phyloP scores from a whole-genome alignment of 2,797 vertebrate genomes.

The Pogoniulus pusillus region DNA sequence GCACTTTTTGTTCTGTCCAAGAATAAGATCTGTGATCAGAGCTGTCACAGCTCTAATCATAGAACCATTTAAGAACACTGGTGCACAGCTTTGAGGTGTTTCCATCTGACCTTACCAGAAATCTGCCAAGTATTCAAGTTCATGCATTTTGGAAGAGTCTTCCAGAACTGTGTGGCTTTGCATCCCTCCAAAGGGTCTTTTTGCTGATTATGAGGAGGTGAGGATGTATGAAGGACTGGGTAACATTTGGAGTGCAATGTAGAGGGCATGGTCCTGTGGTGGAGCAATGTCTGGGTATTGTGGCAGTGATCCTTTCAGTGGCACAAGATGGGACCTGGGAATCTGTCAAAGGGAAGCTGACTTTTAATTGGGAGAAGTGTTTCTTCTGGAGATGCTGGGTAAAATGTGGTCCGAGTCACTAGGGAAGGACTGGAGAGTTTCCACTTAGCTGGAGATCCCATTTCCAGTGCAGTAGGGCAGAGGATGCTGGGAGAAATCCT shows the following conservation, averaged over 20 bases:
- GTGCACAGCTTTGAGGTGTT: background rate
- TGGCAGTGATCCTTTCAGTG: too few species aligned
- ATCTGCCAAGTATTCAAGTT: background rate
- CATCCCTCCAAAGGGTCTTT: background rate
- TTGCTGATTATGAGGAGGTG: background rate
- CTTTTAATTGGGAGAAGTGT: background rate
- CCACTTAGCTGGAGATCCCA: accelerated
- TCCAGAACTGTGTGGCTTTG: background rate
- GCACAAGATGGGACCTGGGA: accelerated
- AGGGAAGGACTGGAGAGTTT: background rate
- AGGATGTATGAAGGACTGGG: background rate
- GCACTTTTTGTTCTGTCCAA: background rate
- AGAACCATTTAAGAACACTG: background rate
- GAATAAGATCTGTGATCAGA: background rate
- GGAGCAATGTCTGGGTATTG: too few species aligned
- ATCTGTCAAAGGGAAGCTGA: accelerated
- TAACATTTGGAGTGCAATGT: background rate
- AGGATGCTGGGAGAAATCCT: background rate
- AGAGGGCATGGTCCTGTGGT: background rate
- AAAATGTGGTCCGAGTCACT: background rate
- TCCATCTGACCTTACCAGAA: background rate
- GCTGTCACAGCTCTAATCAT: background rate
- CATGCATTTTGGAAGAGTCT: background rate
- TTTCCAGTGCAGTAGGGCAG: background rate
- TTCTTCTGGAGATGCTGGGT: background rate